phyloP scores from a whole-genome alignment of 2,888 invertebrate species.

The Drosophila suboccidentalis region DNA sequence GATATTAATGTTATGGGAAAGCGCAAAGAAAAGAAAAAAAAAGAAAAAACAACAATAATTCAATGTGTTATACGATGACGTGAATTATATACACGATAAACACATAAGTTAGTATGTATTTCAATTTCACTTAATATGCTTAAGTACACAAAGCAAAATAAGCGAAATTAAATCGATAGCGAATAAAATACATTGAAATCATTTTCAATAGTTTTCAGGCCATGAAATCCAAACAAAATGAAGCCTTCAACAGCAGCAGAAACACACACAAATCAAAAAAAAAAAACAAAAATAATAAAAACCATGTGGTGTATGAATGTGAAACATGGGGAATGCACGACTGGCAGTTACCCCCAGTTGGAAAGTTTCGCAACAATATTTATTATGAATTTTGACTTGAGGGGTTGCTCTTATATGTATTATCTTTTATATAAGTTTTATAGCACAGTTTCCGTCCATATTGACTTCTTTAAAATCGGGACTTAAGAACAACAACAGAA shows the following conservation, averaged over 20 bases:
- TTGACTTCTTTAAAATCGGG: too few species aligned
- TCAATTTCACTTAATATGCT: conserved; percentile 52
- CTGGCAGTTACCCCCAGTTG: conserved; percentile 4
- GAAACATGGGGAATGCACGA: not conserved
- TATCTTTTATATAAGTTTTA: too few species aligned
- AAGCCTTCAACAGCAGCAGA: conserved; percentile 56
- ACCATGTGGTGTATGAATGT: not conserved
- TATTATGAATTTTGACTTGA: too few species aligned
- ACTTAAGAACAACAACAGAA: too few species aligned
- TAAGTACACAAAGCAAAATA: conserved; percentile 53
- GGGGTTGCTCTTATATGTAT: too few species aligned
- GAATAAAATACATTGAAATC: conserved; percentile 51
- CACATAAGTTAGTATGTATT: conserved; percentile 6
- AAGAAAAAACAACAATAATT: not conserved
- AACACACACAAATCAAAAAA: conserved; percentile 48
- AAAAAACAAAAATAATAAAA: conserved; percentile 12
- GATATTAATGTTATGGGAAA: conserved; percentile 15
- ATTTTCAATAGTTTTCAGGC: conserved; percentile 64
- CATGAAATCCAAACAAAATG: conserved; percentile 69
- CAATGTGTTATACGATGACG: not conserved
- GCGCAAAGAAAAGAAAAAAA: not conserved
- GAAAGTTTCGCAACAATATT: too few species aligned
- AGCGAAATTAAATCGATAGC: conserved; percentile 48
- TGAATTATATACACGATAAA: not conserved
- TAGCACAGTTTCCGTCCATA: too few species aligned